phyloP scores from a whole-genome alignment of 1,140 invertebrate species.

The Pogonomyrmex californicus region DNA sequence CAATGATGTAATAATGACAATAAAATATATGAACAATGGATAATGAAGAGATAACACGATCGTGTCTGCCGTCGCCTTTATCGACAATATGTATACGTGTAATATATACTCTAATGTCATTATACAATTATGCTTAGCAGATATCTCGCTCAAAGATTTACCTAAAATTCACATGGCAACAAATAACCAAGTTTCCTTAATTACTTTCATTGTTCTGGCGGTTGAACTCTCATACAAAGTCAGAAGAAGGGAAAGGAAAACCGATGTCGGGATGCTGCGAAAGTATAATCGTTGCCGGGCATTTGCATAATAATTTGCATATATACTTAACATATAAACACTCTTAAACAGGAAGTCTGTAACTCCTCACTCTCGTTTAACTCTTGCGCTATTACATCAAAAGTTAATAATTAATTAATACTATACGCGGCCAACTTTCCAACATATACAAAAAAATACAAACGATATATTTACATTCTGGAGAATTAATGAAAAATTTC shows the following conservation, averaged over 20 bases:
- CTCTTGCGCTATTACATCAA: neutral
- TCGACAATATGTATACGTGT: slow-evolving; percentile 74
- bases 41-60: slow-evolving; percentile 64
- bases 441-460: neutral
- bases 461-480: slow-evolving; percentile 10
- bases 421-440: neutral
- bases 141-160: slow-evolving; percentile 82
- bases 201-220: slow-evolving; percentile 86
- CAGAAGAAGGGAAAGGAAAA: slow-evolving; percentile 53
- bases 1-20: slow-evolving; percentile 73
- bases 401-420: slow-evolving; percentile 34
- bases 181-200: slow-evolving; percentile 83
- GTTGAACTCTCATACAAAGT: slow-evolving; percentile 84
- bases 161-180: slow-evolving; percentile 84
- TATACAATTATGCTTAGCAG: slow-evolving; percentile 81
- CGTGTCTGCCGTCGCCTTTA: slow-evolving; percentile 73
- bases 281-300: slow-evolving; percentile 47
- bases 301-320: too few relatives aligned
- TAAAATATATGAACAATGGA: slow-evolving; percentile 62
- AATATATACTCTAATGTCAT: slow-evolving; percentile 79
- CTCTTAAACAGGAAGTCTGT: slow-evolving; percentile 23
- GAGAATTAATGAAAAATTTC: neutral
- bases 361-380: slow-evolving; percentile 8
- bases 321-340: slow-evolving; percentile 30
- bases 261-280: slow-evolving; percentile 45